These are phyloP conservation scores for Gadopsis marmoratus DNA, from an alignment of 2,797 vertebrate species.

Conservation along the genomic window DNA sequence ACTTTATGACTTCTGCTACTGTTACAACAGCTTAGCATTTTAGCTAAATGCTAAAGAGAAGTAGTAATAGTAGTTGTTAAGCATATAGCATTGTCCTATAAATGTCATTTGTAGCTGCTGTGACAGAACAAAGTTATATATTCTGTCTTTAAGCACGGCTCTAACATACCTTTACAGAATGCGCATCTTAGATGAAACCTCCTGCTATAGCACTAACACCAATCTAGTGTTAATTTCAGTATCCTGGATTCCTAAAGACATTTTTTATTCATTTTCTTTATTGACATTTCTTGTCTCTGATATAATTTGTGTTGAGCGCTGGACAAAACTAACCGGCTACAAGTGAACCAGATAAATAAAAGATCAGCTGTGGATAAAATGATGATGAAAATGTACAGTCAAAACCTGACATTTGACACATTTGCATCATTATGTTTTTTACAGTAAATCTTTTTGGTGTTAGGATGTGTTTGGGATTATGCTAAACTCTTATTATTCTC, in stretches of 20 bases:
- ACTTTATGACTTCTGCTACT: not conserved
- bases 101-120: not conserved
- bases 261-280: not conserved
- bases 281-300: not conserved
- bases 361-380: not conserved
- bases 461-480: not conserved
- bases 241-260: conserved; percentile 11
- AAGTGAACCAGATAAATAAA: conserved; percentile 3
- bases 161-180: not conserved
- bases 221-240: not conserved
- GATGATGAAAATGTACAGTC: not conserved
- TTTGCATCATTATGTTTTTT: not conserved
- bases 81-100: not conserved
- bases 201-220: not conserved
- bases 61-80: not conserved
- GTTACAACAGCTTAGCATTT: not conserved
- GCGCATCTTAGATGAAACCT: not conserved
- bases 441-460: not conserved
- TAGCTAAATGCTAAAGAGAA: not conserved
- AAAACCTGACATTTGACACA: not conserved
- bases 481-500: not conserved
- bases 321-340: not conserved
- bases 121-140: not conserved
- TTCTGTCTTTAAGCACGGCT: not conserved
- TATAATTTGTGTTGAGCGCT: not conserved